phyloP scores from a whole-genome alignment of 37 sponge, comb jelly and placozoan species.

The Hexactinellida sp. region DNA sequence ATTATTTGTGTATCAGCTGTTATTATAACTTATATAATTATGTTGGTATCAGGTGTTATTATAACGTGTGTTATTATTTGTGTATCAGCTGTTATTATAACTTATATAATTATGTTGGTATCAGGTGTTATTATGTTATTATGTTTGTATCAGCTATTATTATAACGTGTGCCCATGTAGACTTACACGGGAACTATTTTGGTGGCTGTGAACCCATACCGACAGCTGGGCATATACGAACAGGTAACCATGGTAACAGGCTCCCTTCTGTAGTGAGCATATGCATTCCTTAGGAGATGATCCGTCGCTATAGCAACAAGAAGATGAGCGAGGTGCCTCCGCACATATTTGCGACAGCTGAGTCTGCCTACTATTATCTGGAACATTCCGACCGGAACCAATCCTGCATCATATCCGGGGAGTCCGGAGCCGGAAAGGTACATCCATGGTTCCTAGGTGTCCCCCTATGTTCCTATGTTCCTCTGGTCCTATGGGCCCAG shows the following conservation, averaged over 20 bases:
- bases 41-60: no score
- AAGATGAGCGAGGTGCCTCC: constrained; percentile 75
- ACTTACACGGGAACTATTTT: constrained; percentile 85
- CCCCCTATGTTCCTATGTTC: not conserved
- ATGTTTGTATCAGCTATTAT: no score
- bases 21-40: no score
- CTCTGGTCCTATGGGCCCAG: no score
- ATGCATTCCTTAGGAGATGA: constrained; percentile 36
- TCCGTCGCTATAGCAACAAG: constrained; percentile 49
- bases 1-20: no score
- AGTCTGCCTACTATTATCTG: constrained; percentile 52
- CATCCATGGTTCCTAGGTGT: not conserved
- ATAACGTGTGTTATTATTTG: no score
- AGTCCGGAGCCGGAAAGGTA: constrained; percentile 92
- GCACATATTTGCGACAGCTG: constrained; percentile 82
- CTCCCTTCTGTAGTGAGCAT: not conserved
- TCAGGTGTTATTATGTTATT: no score
- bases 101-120: no score
- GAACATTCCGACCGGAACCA: constrained; percentile 58
- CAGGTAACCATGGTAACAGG: constrained; percentile 33
- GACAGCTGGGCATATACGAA: constrained; percentile 63
- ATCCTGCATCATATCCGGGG: constrained; percentile 87
- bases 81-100: no score
- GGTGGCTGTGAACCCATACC: constrained; percentile 87
- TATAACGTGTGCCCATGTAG: no score